Evolutionary conservation across 2,113 vertebrate genomes (phyloP).

Genomic region (Meles meles): DNA sequence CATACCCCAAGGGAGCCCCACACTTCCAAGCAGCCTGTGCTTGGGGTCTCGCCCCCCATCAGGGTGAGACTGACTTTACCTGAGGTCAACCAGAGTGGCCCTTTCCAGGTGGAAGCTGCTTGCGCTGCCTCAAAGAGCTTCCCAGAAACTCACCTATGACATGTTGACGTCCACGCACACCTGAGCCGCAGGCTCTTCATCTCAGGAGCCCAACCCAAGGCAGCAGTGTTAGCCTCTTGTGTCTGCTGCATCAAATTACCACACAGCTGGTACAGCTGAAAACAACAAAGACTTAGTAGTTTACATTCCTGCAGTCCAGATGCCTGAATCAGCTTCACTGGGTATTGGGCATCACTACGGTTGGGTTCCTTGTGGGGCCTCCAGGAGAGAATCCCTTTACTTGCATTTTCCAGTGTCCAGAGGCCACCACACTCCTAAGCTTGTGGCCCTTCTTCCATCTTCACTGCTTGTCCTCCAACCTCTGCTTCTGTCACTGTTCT

Average conservation of each 20-base stretch:
- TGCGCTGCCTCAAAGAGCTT: neutral
- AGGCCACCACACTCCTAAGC: neutral
- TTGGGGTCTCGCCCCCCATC: neutral
- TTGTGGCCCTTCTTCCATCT: neutral
- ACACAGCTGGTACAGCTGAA: neutral
- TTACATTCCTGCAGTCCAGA: neutral
- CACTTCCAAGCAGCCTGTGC: neutral
- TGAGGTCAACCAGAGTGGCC: neutral
- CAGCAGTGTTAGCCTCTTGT: neutral
- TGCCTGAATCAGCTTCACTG: neutral
- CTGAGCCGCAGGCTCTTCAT: neutral
- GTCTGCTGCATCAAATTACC: neutral
- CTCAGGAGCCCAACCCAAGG: neutral
- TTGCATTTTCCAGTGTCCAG: neutral
- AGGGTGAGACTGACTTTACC: neutral
- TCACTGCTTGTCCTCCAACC: neutral
- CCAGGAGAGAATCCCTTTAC: neutral
- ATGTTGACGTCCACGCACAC: too few species aligned
- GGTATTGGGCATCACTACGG: rapidly evolving
- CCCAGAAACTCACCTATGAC: too few species aligned
- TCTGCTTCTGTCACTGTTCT: neutral
- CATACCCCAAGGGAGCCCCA: neutral
- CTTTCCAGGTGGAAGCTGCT: neutral
- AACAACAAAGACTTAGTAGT: neutral
- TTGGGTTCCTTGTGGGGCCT: neutral